Base-by-base conservation (phyloP, 2,888 invertebrate genomes). In the Morinoia aosen region DNA sequence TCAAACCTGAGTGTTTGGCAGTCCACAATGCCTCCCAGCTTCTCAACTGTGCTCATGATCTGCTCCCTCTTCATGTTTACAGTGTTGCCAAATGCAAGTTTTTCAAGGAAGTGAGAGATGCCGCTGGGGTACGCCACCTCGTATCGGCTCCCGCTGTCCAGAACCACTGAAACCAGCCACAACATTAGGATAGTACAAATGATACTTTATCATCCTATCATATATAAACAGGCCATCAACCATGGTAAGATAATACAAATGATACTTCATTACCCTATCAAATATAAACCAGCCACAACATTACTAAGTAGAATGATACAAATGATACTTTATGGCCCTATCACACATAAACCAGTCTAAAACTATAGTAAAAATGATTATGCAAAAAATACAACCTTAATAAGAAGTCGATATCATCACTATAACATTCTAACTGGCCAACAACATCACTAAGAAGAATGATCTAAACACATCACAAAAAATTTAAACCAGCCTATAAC, bases 51-150 rank as follows among this genome's bases (percentile, higher is more conserved):
- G 96, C 95, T 91, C 96, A 99, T 98, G 97, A 99, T 99, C 95
- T 98, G 98, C 97, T 99, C 99, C 97, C 98, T 98, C 96, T 98
- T 98, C 3, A 98, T 99, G 97, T 98, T 98, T 96, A 98, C 98
- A 88, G 99, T 99, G 14, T 99, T 99, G 97, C 98, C 98, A 97
- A 99, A 99, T 95, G 99, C 99, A 96, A 99, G 97, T 97, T 99
- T 99, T 97, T 99, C 99, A 94, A 99, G 97, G 97, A 99, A 99
- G 97, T 99, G 99, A 57, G 99, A 99, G 95, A 99, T 98, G n/a
- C 99, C 99, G 98, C 98, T 98, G 2, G 99, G 99, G 97, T 99
- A 99, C n/a, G 98, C 98, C 56, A 99, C 98, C 98, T 99, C 99
- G 98, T 98, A 99, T 97, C 99, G 98, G 95, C 99, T 99, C 7